Base-by-base conservation (phyloP, 2,113 vertebrate species). In the Oncorhynchus nerka region DNA sequence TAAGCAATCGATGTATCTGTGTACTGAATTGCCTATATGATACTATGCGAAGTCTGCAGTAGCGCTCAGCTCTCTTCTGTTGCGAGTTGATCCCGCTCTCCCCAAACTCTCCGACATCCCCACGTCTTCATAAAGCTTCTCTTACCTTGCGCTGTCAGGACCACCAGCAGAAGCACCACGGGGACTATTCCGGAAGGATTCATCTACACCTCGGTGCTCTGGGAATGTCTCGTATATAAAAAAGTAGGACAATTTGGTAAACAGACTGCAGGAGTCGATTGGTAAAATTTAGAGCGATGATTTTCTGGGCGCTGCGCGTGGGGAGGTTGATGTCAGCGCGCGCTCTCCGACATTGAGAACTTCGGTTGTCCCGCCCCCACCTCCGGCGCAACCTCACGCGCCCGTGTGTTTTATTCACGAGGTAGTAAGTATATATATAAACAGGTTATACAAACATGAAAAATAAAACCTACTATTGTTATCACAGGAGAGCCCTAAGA, bases 101-200 rank as follows among this genome's bases (percentile, higher is more conserved):
- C 22, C 13, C 12, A 74, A 61, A 68, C 67, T 48, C n/a, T 12
- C 66, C 5, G 4, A 51, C 6, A 70, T 59, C 55, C 22, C 8
- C 51, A 61, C 57, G 71, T 4, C 61, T 26, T 69, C 20, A 12
- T 24, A 70, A 70, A 70, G 81, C 82, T 62, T 71, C 1, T 51
- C 91, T 89, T 92, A 93, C 92, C 91, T 89, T 91, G 88, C 83
- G 84, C 87, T 65, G 88, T 73, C 72, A 92, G 73, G 76, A 91
- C 86, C 78, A 85, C 76, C 81, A 90, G 83, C 83, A 92, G 78
- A 62, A 91, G 81, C 20, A 70, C 22, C 68, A 84, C 79, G 80
- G 34, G 5, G 61, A 85, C 57, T 86, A 87, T 85, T 71, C 84
- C 84, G 84, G 72, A n/a, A 80, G 90, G 84, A 91, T 76, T 74